Evolutionary conservation across 35 echinoderm and acorn worm genomes (phyloP), one percentile per base, ranked within the genome.

Genomic region (Patiria miniata): DNA sequence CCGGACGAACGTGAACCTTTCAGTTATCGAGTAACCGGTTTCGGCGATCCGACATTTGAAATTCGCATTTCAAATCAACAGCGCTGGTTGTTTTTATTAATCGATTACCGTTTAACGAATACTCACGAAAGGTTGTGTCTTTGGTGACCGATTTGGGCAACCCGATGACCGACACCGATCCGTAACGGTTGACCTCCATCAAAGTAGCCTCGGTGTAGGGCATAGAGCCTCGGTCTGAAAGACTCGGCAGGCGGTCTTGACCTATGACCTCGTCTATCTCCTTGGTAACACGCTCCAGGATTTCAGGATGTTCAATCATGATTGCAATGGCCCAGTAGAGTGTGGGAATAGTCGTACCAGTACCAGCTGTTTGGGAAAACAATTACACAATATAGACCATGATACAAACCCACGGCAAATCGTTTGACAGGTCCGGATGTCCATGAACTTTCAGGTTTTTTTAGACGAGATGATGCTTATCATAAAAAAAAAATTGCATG

Each of bases 181-280:
- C 85, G 51, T 73, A 89, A 10, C 93, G 85, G 23, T 83, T 58
- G 9, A 92, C 54, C 40, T 95, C 90, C 22, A 82, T 68, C 2
- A 95, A 53, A 8, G 86, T 80, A 5, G 85, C 59, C 40, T 92
- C 86, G 7, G 93, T 95, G 61, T 92, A 95, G 7, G 93, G 93
- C 21, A 95, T 57, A 17, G 51, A 42, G 5, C 68, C 56, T 30
- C 83, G 90, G 58, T 95, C 93, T 40, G 57, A 19, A 37, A 89
- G 68, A 23, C 51, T 68, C 8, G 93, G 89, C 8, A 40, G 12
- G 39, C 93, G 81, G 39, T 88, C 40, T 23, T 39, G 61, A 19
- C 93, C 93, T 51, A 97, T 89, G 83, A 97, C 94, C 10, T 68
- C 78, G 36, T 97, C 94, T 23, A 97, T 83, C 78, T 97, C 94